These are phyloP conservation scores for Hemicordylus capensis DNA, from an alignment of 2,113 vertebrate species.

Conservation along the genomic window DNA sequence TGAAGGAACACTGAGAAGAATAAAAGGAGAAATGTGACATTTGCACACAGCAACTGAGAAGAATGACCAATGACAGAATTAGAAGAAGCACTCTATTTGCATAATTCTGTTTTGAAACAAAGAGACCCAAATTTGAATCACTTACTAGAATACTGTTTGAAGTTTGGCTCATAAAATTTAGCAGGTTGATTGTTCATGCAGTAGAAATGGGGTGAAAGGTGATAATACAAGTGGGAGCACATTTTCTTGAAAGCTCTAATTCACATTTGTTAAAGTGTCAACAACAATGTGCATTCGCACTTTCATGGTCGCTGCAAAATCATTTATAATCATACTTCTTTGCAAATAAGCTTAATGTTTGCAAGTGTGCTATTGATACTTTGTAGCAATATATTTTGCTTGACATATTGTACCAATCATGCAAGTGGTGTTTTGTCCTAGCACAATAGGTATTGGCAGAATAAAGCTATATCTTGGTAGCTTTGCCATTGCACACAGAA, in stretches of 20 bases:
- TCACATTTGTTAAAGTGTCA: neutral
- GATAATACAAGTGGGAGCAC: neutral
- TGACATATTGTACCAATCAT: neutral
- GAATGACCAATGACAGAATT: neutral
- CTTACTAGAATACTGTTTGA: neutral
- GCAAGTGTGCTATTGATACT: constrained; percentile 2
- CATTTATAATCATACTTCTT: neutral
- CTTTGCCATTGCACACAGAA: neutral
- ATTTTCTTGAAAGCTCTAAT: neutral
- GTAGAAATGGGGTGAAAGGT: neutral
- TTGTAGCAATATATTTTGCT: neutral
- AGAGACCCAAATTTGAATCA: neutral
- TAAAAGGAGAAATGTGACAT: neutral
- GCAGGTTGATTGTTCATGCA: neutral
- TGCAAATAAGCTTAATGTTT: neutral
- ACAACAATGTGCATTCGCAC: neutral
- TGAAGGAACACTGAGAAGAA: neutral
- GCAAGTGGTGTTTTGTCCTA: neutral
- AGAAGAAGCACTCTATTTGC: neutral
- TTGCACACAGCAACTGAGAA: neutral
- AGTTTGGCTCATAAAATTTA: neutral
- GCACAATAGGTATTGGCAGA: neutral
- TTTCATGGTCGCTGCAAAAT: neutral
- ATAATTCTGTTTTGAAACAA: neutral
- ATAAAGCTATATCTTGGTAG: neutral